These are phyloP conservation scores for Heloderma charlesbogerti DNA, from an alignment of 2,113 vertebrate genomes.

Conservation along the genomic window DNA sequence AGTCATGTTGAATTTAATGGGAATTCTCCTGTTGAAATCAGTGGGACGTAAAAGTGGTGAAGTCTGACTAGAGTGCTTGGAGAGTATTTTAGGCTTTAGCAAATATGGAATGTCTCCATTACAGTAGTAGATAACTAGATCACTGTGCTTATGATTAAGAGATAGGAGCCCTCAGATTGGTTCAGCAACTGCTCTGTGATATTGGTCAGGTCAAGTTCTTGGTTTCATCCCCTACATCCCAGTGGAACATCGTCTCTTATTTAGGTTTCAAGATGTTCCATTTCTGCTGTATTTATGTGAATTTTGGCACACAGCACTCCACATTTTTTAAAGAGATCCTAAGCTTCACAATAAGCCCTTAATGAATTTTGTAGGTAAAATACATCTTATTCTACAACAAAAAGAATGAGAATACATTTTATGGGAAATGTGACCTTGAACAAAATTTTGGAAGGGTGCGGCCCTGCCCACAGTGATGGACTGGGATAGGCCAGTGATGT, in stretches of 20 bases:
- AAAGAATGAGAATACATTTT: not conserved
- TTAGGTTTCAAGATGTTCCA: not conserved
- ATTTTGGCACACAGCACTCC: not conserved
- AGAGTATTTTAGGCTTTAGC: not conserved
- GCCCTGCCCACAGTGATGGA: not conserved
- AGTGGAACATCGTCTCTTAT: not conserved
- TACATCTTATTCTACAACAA: not conserved
- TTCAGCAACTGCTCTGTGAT: not conserved
- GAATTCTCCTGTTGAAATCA: not conserved
- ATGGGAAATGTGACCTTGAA: not conserved
- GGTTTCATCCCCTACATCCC: not conserved
- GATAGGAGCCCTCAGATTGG: too few relatives aligned
- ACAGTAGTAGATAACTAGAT: not conserved
- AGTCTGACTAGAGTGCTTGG: not conserved
- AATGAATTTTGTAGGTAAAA: not conserved
- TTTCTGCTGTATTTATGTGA: not conserved
- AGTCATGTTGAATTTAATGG: too few relatives aligned
- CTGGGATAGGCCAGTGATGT: not conserved
- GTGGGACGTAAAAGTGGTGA: not conserved
- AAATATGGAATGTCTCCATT: not conserved
- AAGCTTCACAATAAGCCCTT: not conserved
- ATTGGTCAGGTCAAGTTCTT: not conserved
- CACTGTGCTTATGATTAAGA: not conserved
- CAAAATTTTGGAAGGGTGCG: not conserved
- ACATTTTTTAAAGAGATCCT: not conserved